Evolutionary conservation across 2,888 invertebrate genomes (phyloP), one percentile per base, ranked within the genome.

Genomic region (Hirtodrosophila cameraria): DNA sequence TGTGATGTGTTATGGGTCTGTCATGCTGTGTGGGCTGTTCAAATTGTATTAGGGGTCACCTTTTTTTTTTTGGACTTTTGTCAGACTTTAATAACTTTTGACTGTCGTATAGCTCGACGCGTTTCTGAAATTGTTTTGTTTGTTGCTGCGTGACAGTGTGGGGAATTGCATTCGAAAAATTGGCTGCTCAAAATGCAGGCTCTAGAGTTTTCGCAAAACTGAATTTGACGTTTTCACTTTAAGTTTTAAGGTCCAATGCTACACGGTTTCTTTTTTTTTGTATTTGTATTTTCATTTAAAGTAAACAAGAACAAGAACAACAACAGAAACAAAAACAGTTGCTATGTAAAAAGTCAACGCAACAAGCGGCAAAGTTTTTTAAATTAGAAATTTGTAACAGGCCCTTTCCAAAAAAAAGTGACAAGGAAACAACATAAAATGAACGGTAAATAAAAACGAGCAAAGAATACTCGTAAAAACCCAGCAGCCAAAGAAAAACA

Each of bases 1-100:
- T n/a, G n/a, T 42, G 38, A 31, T 12, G 35, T 45, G 48, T 41
- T 8, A 27, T 18, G 30, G 16, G n/a, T 35, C 35, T 48, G 42
- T 27, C 50, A 35, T 30, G 41, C 11, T 13, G 42, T 7, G 11
- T 35, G 31, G 31, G 2, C 9, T 50, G 53, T 41, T 69, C 70
- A 67, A 48, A 53, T 54, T 28, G 66, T 60, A 68, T 63, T 66
- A 49, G 33, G 33, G 20, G 31, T 36, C 57, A 62, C 65, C 61
- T 65, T 49, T 23, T 71, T 65, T 59, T 65, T 49, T 23, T 71
- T 65, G 50, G 50, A 65, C 66, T 78, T 63, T 63, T 63, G 71
- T 71, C 80, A 62, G 76, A 77, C 57, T 77, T 83, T 76, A 80
- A 77, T 83, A 83, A 80, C 77, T 76, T 80, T 63, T 60, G 58